Evolutionary conservation across 1,140 invertebrate species (phyloP).

Genomic region (Plodia interpunctella): DNA sequence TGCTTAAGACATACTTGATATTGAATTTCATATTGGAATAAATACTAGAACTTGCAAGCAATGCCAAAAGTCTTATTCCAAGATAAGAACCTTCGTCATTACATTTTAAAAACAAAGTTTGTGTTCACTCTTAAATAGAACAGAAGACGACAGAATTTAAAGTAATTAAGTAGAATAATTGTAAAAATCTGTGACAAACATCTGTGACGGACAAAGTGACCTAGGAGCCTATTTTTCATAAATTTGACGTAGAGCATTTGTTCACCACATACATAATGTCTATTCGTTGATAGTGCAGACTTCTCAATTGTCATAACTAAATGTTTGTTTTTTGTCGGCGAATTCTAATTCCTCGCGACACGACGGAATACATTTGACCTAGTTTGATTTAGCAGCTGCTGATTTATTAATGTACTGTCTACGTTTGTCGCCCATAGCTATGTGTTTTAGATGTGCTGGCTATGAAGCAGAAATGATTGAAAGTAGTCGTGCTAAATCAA

Average conservation of each 20-base stretch:
- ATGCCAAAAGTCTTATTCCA: background rate
- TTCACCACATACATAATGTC: too few relatives aligned
- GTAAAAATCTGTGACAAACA: too few relatives aligned
- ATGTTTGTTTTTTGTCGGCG: background rate
- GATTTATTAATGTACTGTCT: slow-evolving; percentile 7
- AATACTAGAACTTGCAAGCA: too few relatives aligned
- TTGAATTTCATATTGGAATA: too few relatives aligned
- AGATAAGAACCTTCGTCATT: background rate
- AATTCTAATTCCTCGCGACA: slow-evolving; percentile 1
- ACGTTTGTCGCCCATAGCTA: background rate
- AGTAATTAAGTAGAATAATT: too few relatives aligned
- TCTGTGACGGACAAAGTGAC: too few relatives aligned
- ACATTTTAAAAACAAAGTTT: too few relatives aligned
- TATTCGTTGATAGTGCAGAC: too few relatives aligned
- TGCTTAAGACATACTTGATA: background rate
- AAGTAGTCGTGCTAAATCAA: background rate
- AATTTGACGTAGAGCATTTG: too few relatives aligned
- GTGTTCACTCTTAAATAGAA: too few relatives aligned
- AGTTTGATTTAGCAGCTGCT: slow-evolving; percentile 7
- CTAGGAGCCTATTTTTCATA: too few relatives aligned
- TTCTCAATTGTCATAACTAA: background rate
- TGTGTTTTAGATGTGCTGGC: background rate
- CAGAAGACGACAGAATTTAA: too few relatives aligned
- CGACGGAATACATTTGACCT: background rate
- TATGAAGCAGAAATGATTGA: background rate